Evolutionary conservation across 2,888 invertebrate species (phyloP).

Genomic region (Hypolimnas misippus): DNA sequence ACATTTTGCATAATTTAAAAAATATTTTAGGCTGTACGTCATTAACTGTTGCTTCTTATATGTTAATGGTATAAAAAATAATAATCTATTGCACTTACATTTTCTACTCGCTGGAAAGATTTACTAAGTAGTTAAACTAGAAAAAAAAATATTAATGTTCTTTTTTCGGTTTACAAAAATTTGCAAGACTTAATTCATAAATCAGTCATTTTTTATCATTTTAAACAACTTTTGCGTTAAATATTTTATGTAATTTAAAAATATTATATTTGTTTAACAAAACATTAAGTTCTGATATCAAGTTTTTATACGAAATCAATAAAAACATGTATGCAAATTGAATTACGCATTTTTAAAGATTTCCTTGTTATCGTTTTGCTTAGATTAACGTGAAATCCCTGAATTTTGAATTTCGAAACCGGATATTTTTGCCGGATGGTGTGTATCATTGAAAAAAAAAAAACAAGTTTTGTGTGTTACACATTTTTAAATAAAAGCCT

Average conservation of each 20-base stretch:
- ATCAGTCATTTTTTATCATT: no score
- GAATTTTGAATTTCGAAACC: not conserved
- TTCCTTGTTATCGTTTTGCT: conserved; percentile 1
- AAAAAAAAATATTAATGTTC: no score
- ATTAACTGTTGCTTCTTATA: no score
- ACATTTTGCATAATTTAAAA: no score
- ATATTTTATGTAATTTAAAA: not conserved
- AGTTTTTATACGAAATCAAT: not conserved
- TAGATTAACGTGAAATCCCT: not conserved
- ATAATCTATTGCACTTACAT: no score
- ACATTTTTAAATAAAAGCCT: not conserved
- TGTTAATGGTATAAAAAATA: no score
- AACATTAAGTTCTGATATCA: not conserved
- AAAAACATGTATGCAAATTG: conserved; percentile 7
- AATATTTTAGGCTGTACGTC: no score
- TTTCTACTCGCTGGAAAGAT: no score
- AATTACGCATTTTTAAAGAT: not conserved
- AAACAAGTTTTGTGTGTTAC: not conserved
- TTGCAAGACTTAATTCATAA: no score
- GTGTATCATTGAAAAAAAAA: not conserved
- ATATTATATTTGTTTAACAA: not conserved
- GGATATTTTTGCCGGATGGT: not conserved
- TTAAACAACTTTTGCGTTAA: no score
- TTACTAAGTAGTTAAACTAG: no score
- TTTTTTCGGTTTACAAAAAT: no score